Percentiles rank a stretch among this genome's conserved stretches.
Evolutionary conservation across 2,113 vertebrate genomes (phyloP).

Genomic region (Ariopsis seemanni): DNA sequence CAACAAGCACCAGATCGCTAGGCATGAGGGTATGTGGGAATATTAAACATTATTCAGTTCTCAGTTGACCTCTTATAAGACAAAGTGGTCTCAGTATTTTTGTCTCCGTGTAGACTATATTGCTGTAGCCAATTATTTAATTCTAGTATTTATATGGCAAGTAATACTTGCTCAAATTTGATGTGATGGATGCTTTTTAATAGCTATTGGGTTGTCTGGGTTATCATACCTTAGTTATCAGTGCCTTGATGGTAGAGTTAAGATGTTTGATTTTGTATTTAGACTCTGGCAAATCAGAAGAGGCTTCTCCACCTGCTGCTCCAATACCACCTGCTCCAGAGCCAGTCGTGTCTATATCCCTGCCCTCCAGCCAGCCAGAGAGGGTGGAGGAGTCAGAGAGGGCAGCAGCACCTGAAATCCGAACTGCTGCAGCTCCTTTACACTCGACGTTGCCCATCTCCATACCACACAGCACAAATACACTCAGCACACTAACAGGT

Average conservation of each 20-base stretch:
- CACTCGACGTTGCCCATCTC: constrained; percentile 60
- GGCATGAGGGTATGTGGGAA: constrained; percentile 71
- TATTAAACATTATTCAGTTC: neutral
- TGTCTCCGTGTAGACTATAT: neutral
- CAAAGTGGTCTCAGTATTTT: neutral
- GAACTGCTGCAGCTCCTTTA: constrained; percentile 60
- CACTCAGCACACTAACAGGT: constrained; percentile 63
- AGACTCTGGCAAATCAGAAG: constrained; percentile 59
- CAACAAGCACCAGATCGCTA: constrained; percentile 59
- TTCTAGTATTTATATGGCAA: neutral
- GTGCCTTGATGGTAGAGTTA: neutral
- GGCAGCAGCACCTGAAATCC: constrained; percentile 58
- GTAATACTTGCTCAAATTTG: neutral
- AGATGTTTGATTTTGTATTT: neutral
- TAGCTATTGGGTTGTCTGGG: neutral
- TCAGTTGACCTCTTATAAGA: neutral
- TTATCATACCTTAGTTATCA: neutral
- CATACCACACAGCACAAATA: constrained; percentile 59
- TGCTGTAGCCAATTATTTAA: neutral
- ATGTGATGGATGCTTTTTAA: neutral
- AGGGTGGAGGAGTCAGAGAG: constrained; percentile 60
- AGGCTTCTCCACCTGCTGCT: constrained; percentile 56
- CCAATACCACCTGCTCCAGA: constrained; percentile 51
- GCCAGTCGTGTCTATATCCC: constrained; percentile 43
- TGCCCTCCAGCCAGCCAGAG: constrained; percentile 56